These are phyloP conservation scores for Heteropelma amictum DNA, from an alignment of 2,888 invertebrate genomes.

Conservation along the genomic window DNA sequence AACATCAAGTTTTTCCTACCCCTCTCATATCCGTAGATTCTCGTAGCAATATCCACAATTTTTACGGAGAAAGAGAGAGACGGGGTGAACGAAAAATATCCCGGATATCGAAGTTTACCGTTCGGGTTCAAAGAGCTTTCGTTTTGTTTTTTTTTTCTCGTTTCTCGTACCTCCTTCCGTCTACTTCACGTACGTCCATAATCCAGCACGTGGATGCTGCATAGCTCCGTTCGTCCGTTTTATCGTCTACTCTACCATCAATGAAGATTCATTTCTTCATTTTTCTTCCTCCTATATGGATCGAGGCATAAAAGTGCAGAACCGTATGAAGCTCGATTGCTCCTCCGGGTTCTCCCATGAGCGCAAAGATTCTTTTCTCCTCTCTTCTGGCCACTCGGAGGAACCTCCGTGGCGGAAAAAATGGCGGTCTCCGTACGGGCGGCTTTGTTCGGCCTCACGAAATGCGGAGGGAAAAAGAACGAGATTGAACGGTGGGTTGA, in stretches of 20 bases:
- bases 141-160: neutral
- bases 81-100: neutral
- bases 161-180: neutral
- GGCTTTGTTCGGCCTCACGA: too few species aligned
- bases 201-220: constrained; percentile 22
- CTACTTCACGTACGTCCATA: neutral
- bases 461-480: neutral
- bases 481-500: constrained; percentile 26
- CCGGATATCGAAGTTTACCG: constrained; percentile 29
- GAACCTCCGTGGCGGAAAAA: too few species aligned
- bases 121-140: constrained; percentile 34
- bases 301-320: neutral
- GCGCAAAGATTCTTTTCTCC: neutral
- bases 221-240: constrained; percentile 8
- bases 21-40: neutral
- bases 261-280: constrained; percentile 6
- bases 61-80: neutral
- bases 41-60: constrained; percentile 26
- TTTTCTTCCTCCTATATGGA: neutral
- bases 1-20: constrained; percentile 22
- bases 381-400: neutral
- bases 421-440: too few species aligned
- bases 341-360: neutral
- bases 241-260: constrained; percentile 25
- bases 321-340: neutral